Evolutionary conservation across 2,113 vertebrate species (phyloP).

Genomic region (Puffinus mauretanicus): DNA sequence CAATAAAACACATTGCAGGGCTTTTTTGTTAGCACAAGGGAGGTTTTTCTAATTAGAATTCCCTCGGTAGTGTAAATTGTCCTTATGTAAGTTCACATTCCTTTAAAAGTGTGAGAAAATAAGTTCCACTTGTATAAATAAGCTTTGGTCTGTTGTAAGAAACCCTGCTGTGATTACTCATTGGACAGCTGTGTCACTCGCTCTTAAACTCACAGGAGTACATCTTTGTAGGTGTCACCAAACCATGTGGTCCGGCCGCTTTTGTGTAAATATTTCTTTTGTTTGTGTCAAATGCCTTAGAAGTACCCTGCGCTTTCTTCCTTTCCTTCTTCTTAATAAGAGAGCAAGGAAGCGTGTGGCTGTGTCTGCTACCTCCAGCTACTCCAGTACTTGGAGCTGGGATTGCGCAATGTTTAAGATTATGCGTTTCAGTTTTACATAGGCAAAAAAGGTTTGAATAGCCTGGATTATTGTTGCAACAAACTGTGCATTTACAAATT

Average conservation of each 20-base stretch:
- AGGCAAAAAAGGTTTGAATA: not conserved
- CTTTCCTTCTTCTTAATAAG: not conserved
- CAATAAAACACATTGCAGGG: slow-evolving; percentile 63
- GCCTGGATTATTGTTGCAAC: not conserved
- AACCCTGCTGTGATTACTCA: slow-evolving; percentile 75
- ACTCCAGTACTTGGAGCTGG: not conserved
- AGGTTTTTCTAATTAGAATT: slow-evolving; percentile 77
- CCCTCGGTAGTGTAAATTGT: slow-evolving; percentile 76
- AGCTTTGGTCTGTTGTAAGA: slow-evolving; percentile 72
- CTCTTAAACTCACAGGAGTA: slow-evolving; percentile 66
- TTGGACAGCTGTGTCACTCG: slow-evolving; percentile 73
- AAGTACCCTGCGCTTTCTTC: slow-evolving; percentile 27
- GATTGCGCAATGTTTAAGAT: not conserved
- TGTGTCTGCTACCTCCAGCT: not conserved
- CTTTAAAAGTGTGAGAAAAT: slow-evolving; percentile 81
- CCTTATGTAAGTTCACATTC: slow-evolving; percentile 77
- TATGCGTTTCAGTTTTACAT: not conserved
- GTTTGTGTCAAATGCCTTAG: slow-evolving; percentile 60
- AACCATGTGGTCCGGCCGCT: slow-evolving; percentile 72
- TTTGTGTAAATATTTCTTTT: slow-evolving; percentile 75
- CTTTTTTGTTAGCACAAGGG: slow-evolving; percentile 68
- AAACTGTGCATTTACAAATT: not conserved
- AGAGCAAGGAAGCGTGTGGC: not conserved
- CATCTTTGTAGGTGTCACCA: slow-evolving; percentile 74
- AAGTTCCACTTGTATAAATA: slow-evolving; percentile 85